These are phyloP conservation scores for Alosa alosa DNA, from an alignment of 2,113 vertebrate species.

Conservation along the genomic window DNA sequence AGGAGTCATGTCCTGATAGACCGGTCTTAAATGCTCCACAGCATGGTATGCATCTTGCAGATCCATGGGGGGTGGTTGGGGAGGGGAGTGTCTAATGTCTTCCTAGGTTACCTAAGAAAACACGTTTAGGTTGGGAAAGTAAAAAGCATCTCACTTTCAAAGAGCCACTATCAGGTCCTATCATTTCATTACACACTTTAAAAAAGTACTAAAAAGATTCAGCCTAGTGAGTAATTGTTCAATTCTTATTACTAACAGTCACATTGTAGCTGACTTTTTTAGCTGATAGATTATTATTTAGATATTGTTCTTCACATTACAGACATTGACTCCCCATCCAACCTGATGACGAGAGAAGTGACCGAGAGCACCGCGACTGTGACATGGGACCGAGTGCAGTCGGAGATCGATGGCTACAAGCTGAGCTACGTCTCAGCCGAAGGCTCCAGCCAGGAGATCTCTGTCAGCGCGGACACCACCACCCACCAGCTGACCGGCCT, in stretches of 20 bases:
- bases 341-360: conserved; percentile 62
- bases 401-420: conserved; percentile 74
- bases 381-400: conserved; percentile 73
- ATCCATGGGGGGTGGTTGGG: background rate
- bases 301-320: background rate
- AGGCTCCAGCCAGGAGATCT: conserved; percentile 67
- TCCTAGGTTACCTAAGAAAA: background rate
- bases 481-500: conserved; percentile 67
- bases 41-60: background rate
- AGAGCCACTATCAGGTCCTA: no score
- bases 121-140: background rate
- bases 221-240: no score
- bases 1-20: background rate
- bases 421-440: conserved; percentile 73
- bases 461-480: conserved; percentile 66
- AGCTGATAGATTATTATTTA: no score
- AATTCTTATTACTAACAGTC: no score
- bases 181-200: no score
- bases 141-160: no score
- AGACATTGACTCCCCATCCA: conserved; percentile 70
- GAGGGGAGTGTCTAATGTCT: background rate
- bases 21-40: background rate
- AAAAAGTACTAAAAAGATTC: no score
- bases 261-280: background rate
- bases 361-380: conserved; percentile 73